A percentile compares a stretch with the other conserved stretches of the same genome.
These are phyloP conservation scores for Apteryx mantelli DNA, from an alignment of 2,113 vertebrate species.

Conservation along the genomic window DNA sequence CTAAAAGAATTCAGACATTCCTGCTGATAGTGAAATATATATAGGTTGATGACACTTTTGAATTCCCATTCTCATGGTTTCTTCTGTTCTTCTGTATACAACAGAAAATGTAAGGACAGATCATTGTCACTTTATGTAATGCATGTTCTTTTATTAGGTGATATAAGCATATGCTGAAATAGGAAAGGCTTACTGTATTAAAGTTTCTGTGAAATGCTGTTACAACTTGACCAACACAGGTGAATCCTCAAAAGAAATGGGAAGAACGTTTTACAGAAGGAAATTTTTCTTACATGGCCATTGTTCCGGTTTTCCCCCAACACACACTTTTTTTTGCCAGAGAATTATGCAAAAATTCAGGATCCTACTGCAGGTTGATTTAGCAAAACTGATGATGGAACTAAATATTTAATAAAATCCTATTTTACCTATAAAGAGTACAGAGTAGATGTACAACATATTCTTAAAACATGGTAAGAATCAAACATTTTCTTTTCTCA, in stretches of 20 bases:
- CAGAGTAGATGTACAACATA: background rate
- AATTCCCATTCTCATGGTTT: background rate
- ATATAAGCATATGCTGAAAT: background rate
- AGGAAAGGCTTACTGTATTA: background rate
- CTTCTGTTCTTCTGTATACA: background rate
- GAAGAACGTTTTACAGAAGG: background rate
- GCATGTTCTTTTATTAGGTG: background rate
- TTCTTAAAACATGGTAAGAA: background rate
- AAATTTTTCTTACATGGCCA: background rate
- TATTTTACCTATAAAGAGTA: background rate
- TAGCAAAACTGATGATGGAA: background rate
- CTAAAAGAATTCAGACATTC: background rate
- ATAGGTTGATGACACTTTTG: background rate
- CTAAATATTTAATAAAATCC: background rate
- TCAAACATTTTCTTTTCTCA: background rate
- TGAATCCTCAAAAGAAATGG: background rate
- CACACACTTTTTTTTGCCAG: background rate
- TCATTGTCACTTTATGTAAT: background rate
- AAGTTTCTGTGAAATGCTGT: background rate
- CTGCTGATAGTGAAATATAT: background rate
- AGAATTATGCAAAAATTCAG: background rate
- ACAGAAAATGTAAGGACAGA: background rate
- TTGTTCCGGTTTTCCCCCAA: background rate
- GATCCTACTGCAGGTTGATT: background rate
- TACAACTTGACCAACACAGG: background rate